Percentiles rank a stretch among this genome's conserved stretches.
Evolutionary conservation across 2,113 vertebrate genomes (phyloP).

Genomic region (Nothobranchius furzeri): DNA sequence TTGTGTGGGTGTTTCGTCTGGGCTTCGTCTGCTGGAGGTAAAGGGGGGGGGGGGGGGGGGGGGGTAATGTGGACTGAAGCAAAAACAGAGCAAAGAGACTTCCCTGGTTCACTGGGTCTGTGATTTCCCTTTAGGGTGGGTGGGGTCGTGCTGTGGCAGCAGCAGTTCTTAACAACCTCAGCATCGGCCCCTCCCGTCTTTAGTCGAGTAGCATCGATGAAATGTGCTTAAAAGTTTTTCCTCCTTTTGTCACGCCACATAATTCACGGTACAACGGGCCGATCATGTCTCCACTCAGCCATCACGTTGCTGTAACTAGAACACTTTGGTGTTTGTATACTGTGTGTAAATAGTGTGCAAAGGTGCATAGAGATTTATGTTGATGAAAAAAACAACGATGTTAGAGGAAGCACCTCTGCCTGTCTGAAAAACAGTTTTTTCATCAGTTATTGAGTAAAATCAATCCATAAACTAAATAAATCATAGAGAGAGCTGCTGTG

Average conservation of each 20-base stretch:
- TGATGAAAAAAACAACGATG: neutral
- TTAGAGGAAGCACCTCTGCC: neutral
- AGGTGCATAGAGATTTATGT: neutral
- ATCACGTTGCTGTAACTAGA: neutral
- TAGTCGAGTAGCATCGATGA: constrained; percentile 31
- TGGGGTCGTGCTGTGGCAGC: constrained; percentile 49
- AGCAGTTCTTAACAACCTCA: constrained; percentile 59
- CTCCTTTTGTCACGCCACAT: neutral
- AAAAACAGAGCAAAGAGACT: constrained; percentile 51
- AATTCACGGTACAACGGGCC: neutral
- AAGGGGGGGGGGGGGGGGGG: constrained; percentile 32
- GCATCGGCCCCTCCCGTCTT: constrained; percentile 24
- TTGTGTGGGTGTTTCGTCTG: constrained; percentile 53
- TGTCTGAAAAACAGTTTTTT: neutral
- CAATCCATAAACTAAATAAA: neutral
- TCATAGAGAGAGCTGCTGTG: no score
- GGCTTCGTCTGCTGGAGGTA: constrained; percentile 58
- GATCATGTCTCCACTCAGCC: constrained; percentile 1
- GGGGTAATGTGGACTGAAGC: constrained; percentile 46
- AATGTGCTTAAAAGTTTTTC: constrained; percentile 9
- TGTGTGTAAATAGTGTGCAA: neutral
- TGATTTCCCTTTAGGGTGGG: constrained; percentile 70
- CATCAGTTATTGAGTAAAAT: neutral
- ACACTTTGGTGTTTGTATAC: neutral
- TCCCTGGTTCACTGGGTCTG: constrained; percentile 63